phyloP scores from a whole-genome alignment of 64 coral and sea anemone genomes.

The Pocillopora verrucosa region DNA sequence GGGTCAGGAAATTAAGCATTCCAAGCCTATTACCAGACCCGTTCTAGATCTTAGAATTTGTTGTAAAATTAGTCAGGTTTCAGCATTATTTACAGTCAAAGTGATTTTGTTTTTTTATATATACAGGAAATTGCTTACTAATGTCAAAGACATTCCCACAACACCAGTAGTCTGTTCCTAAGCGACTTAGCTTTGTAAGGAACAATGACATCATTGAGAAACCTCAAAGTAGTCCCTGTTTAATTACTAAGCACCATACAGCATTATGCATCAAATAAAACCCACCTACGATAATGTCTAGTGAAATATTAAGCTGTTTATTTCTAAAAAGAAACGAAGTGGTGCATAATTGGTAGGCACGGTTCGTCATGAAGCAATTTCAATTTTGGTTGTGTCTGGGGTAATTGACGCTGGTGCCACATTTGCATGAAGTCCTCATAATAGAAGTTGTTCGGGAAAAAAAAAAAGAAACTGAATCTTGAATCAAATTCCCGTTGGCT shows the following conservation, averaged over 20 bases:
- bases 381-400: conserved; percentile 13
- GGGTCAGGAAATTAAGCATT: no score
- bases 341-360: neutral
- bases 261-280: neutral
- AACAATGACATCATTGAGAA: neutral
- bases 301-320: neutral
- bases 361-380: neutral
- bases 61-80: no score
- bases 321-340: neutral
- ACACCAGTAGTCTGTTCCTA: neutral
- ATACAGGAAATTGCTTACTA: neutral
- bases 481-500: neutral
- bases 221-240: neutral
- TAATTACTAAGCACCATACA: neutral
- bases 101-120: no score
- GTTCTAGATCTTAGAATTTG: no score
- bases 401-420: conserved; percentile 2
- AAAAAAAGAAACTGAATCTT: neutral
- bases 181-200: neutral
- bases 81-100: no score
- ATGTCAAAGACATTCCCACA: neutral
- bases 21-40: no score
- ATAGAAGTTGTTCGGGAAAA: neutral
- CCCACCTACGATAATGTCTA: no score
- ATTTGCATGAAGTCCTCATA: conserved; percentile 7